phyloP scores from a whole-genome alignment of 2,113 vertebrate genomes.

The Chinchilla lanigera region DNA sequence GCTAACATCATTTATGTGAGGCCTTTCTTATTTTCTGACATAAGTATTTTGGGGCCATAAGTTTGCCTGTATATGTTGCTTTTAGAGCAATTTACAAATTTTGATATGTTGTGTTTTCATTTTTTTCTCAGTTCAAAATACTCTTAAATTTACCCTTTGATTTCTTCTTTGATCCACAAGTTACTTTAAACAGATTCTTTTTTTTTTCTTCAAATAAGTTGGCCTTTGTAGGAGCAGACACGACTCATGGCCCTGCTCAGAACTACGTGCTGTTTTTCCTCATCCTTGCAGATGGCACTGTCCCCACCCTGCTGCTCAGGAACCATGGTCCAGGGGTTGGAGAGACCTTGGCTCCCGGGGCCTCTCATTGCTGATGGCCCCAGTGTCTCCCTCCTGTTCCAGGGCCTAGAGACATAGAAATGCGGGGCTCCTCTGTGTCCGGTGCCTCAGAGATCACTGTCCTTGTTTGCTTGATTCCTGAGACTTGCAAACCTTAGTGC shows the following conservation, averaged over 20 bases:
- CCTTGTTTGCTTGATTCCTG: neutral
- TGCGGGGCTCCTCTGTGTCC: neutral
- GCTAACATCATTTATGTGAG: neutral
- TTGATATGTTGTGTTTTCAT: neutral
- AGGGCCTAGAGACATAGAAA: neutral
- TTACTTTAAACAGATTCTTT: neutral
- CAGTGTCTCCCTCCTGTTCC: neutral
- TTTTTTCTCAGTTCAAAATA: neutral
- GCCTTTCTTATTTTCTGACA: neutral
- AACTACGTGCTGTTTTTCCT: fast-evolving
- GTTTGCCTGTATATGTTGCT: neutral
- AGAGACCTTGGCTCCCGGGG: neutral
- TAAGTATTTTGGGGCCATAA: neutral
- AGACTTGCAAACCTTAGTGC: neutral
- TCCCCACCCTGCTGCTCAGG: neutral
- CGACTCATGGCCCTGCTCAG: no score
- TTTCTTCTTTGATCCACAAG: neutral
- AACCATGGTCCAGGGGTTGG: neutral
- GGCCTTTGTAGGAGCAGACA: neutral
- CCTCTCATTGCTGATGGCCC: neutral
- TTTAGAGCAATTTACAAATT: neutral
- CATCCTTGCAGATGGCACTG: no score
- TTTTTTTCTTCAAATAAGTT: neutral
- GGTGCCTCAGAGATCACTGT: neutral
- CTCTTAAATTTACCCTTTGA: neutral